Conservation (phyloP, 92 coral and sea anemone genomes). For the Epizoanthus scotinus region DNA sequence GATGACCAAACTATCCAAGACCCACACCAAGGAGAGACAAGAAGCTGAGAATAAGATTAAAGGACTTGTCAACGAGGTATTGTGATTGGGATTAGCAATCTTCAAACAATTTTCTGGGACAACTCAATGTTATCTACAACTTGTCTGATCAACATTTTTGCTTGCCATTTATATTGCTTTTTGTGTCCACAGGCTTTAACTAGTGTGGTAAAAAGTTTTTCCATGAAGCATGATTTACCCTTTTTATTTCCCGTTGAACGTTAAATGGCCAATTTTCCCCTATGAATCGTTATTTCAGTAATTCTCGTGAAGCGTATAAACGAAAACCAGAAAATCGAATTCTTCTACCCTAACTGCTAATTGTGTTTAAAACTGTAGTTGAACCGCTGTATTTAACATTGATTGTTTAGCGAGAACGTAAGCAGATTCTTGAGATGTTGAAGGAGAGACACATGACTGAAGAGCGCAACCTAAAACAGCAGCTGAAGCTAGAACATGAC, state of each 20-base stretch:
- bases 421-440: conserved; percentile 72
- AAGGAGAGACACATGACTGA: conserved; percentile 70
- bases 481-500: conserved; percentile 83
- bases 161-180: not conserved
- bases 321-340: no score
- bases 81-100: not conserved
- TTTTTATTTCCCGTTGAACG: no score
- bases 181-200: no score
- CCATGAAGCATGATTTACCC: no score
- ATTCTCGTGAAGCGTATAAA: no score
- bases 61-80: conserved; percentile 77
- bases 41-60: conserved; percentile 82
- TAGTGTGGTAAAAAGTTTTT: no score
- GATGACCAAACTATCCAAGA: conserved; percentile 49
- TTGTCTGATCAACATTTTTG: no score
- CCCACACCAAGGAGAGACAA: conserved; percentile 66
- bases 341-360: not conserved
- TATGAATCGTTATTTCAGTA: no score
- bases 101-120: not conserved
- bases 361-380: not conserved
- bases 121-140: no score
- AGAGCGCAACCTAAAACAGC: conserved; percentile 78
- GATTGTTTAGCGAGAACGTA: conserved; percentile 71
- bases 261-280: no score
- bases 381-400: not conserved